phyloP scores from a whole-genome alignment of 2,888 invertebrate species.

The Drosophila putrida region DNA sequence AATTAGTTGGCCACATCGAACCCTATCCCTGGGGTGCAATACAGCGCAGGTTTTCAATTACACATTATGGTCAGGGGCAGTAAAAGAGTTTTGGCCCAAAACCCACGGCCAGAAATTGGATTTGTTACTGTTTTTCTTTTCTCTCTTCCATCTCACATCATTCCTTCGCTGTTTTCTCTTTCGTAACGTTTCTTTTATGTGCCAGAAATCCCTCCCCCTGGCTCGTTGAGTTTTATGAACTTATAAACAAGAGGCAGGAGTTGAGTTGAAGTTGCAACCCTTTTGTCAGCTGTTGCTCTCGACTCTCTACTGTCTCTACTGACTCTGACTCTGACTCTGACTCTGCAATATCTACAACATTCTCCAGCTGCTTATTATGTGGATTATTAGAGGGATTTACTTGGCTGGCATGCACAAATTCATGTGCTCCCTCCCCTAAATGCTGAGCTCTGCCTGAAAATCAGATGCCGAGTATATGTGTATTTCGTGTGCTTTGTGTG shows the following conservation, averaged over 20 bases:
- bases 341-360: conserved; percentile 7
- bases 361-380: conserved; percentile 73
- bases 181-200: conserved; percentile 47
- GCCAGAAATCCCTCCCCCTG: conserved; percentile 26
- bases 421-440: conserved; percentile 45
- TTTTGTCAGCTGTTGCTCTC: conserved; percentile 64
- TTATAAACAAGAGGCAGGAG: conserved; percentile 81
- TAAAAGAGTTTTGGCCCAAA: conserved; percentile 49
- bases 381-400: conserved; percentile 83
- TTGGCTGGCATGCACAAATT: conserved; percentile 64
- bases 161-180: conserved; percentile 33
- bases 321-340: not conserved
- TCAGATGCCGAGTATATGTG: conserved; percentile 23
- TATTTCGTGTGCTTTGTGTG: conserved; percentile 35
- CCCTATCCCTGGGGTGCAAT: conserved; percentile 80
- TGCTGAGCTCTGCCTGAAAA: conserved; percentile 7
- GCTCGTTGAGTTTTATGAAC: conserved; percentile 85
- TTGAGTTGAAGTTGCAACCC: conserved; percentile 61
- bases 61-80: conserved; percentile 76
- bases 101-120: conserved; percentile 77
- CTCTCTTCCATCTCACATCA: conserved; percentile 3
- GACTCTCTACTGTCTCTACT: not conserved
- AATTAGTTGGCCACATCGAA: conserved; percentile 56
- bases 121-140: conserved; percentile 68
- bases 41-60: conserved; percentile 84